A percentile compares a stretch with the other conserved stretches of the same genome.
These are phyloP conservation scores for Myopa testacea DNA, from an alignment of 2,888 invertebrate genomes.

Conservation along the genomic window DNA sequence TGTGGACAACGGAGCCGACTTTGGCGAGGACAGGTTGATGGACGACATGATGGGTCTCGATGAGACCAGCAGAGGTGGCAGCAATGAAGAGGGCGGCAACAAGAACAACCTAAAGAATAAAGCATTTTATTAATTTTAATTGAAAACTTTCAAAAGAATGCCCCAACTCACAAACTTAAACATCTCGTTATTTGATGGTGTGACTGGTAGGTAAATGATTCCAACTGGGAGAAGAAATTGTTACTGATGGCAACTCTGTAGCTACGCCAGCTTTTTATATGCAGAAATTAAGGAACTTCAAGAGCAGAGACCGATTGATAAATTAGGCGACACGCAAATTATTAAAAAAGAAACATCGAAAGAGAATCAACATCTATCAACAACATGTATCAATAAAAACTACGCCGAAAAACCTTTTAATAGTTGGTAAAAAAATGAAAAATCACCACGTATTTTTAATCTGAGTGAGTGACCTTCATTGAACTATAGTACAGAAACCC, in stretches of 20 bases:
- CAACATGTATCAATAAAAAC: no score
- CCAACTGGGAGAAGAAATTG: neutral
- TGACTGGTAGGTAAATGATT: neutral
- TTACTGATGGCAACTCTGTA: neutral
- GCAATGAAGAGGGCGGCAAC: conserved; percentile 54
- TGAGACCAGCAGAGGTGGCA: conserved; percentile 47
- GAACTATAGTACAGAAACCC: neutral
- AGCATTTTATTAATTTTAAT: neutral
- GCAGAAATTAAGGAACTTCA: no score
- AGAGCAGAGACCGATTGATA: neutral
- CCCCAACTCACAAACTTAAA: conserved; percentile 41
- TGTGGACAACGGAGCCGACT: conserved; percentile 50
- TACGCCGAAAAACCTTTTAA: no score
- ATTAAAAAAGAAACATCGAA: no score
- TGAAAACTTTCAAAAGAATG: neutral
- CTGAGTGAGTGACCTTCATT: neutral
- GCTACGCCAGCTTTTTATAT: no score
- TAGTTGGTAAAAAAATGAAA: no score
- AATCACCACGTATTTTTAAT: neutral
- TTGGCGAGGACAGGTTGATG: conserved; percentile 50
- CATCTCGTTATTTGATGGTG: conserved; percentile 38
- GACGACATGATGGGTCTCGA: conserved; percentile 44
- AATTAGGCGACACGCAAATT: neutral
- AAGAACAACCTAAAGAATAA: conserved; percentile 42
- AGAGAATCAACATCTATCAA: no score